Evolutionary conservation across 2,113 vertebrate genomes (phyloP).

Genomic region (Ivindomyrus marchei): DNA sequence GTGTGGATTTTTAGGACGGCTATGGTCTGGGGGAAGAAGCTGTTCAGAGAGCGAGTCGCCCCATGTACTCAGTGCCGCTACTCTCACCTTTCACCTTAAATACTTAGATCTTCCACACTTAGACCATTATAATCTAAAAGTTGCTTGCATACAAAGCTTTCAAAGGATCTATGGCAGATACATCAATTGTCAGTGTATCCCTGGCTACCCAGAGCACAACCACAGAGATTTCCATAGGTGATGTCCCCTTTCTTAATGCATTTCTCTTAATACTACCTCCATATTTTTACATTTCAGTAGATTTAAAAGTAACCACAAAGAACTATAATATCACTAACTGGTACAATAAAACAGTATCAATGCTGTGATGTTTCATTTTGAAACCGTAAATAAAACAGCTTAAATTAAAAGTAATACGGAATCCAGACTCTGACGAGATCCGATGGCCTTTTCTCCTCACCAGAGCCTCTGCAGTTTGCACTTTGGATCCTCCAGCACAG

Average conservation of each 20-base stretch:
- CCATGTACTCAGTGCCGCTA: neutral
- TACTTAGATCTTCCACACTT: neutral
- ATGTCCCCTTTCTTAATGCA: neutral
- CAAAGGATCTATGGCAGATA: neutral
- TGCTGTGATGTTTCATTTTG: neutral
- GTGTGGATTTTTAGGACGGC: neutral
- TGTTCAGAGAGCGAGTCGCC: neutral
- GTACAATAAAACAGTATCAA: neutral
- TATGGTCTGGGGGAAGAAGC: neutral
- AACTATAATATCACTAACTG: neutral
- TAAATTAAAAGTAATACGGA: neutral
- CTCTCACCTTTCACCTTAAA: too few species aligned
- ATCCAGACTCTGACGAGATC: neutral
- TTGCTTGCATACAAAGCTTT: neutral
- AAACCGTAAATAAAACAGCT: neutral
- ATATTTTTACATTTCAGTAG: neutral
- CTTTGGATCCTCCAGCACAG: neutral
- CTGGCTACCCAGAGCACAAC: neutral
- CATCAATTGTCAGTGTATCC: neutral
- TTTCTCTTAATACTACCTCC: neutral
- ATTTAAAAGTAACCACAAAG: neutral
- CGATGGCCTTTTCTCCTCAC: neutral
- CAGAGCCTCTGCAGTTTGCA: slow-evolving; percentile 11
- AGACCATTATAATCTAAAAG: neutral
- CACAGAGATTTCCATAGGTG: neutral